phyloP scores from a whole-genome alignment of 2,797 vertebrate genomes.

The Nothura maculosa region DNA sequence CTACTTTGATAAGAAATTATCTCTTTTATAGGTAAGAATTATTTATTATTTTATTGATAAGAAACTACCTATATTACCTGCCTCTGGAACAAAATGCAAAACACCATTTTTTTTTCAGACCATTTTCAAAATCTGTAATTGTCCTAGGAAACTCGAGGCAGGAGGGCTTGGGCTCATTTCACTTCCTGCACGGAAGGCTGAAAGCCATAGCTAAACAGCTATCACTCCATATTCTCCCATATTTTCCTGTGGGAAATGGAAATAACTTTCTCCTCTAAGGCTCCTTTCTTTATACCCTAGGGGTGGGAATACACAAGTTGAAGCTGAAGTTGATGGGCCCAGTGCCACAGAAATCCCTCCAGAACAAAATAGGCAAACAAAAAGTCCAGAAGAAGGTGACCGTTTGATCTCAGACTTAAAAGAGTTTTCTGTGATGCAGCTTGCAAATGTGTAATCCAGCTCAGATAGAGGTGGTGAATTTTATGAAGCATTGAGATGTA shows the following conservation, averaged over 20 bases:
- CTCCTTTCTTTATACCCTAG: not conserved
- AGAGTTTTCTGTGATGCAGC: not conserved
- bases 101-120: too few relatives aligned
- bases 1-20: not conserved
- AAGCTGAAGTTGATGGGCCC: not conserved
- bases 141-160: not conserved
- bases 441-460: not conserved
- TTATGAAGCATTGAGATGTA: not conserved
- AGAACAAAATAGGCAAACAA: not conserved
- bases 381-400: not conserved
- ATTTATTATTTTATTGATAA: too few relatives aligned
- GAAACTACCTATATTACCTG: too few relatives aligned
- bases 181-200: not conserved
- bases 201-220: not conserved
- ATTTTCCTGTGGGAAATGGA: not conserved
- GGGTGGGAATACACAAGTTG: not conserved
- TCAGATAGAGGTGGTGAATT: not conserved
- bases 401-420: not conserved
- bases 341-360: not conserved
- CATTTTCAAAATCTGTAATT: too few relatives aligned
- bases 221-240: not conserved
- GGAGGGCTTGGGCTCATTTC: not conserved
- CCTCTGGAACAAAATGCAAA: too few relatives aligned
- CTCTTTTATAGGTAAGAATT: too few relatives aligned
- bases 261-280: not conserved